phyloP scores from a whole-genome alignment of 1,140 invertebrate genomes.

The Pachyrhynchus sulphureomaculatus region DNA sequence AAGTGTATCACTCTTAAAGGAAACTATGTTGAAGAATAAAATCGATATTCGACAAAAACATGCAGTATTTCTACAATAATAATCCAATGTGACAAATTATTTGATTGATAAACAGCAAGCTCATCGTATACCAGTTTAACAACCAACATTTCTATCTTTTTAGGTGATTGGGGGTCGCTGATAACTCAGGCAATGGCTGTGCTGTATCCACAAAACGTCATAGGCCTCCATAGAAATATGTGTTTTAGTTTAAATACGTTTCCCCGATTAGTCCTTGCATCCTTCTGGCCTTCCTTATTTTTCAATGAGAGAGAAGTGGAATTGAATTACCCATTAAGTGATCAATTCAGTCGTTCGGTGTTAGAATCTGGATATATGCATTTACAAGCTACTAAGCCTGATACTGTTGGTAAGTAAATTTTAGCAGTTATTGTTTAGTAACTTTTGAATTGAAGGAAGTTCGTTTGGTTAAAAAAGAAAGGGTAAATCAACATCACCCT shows the following conservation, averaged over 20 bases:
- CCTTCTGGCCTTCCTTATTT: conserved; percentile 1
- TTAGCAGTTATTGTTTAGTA: neutral
- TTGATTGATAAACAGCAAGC: neutral
- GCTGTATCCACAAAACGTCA: conserved; percentile 69
- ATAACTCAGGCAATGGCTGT: conserved; percentile 63
- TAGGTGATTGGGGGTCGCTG: conserved; percentile 76
- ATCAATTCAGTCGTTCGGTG: neutral
- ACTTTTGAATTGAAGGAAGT: neutral
- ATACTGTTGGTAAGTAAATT: conserved; percentile 72
- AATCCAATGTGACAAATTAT: neutral
- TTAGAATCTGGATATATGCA: conserved; percentile 80
- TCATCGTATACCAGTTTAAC: neutral
- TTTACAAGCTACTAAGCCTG: conserved; percentile 87
- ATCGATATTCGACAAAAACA: too few relatives aligned
- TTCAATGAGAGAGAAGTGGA: neutral
- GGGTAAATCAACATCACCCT: too few relatives aligned
- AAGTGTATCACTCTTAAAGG: too few relatives aligned
- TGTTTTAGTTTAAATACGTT: neutral
- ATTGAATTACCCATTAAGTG: neutral
- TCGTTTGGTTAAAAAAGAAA: too few relatives aligned
- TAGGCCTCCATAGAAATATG: conserved; percentile 69
- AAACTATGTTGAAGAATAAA: too few relatives aligned
- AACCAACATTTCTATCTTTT: neutral
- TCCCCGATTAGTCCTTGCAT: neutral
- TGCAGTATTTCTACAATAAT: too few relatives aligned